phyloP scores from a whole-genome alignment of 2,113 vertebrate species.

The Sturnus vulgaris region DNA sequence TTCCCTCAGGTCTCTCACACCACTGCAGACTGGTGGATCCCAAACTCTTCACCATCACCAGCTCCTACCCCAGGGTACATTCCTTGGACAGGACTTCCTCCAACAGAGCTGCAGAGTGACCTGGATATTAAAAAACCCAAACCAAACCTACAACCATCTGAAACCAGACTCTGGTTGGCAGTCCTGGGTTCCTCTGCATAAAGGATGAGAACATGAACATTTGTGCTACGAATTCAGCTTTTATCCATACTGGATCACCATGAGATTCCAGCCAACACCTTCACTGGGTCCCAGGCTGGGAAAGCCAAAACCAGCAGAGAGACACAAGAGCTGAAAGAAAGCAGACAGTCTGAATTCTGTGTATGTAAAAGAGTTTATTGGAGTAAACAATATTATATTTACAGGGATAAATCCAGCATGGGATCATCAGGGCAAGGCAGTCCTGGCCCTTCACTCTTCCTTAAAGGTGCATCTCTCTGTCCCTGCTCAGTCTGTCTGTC shows the following conservation, averaged over 20 bases:
- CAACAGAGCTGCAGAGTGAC: not conserved
- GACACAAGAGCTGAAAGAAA: not conserved
- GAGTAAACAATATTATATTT: not conserved
- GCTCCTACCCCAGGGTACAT: rapidly evolving
- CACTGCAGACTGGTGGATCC: not conserved
- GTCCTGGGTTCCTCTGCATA: not conserved
- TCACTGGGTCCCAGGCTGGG: not conserved
- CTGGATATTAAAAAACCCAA: not conserved
- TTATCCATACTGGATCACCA: not conserved
- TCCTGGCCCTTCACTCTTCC: not conserved
- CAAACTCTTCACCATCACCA: rapidly evolving
- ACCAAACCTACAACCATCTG: rapidly evolving
- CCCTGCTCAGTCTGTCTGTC: not conserved
- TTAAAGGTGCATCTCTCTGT: not conserved
- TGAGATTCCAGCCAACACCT: not conserved
- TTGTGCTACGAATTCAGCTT: not conserved
- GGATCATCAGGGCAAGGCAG: not conserved
- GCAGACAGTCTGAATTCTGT: rapidly evolving
- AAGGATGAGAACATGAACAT: not conserved
- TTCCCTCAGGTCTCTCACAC: not conserved
- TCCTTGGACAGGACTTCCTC: not conserved
- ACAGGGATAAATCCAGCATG: not conserved
- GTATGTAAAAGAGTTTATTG: constrained; percentile 23
- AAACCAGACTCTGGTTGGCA: not conserved
- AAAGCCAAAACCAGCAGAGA: not conserved